A percentile compares a stretch with the other conserved stretches of the same genome.
These are phyloP conservation scores for Mesorhabditis spiculigera DNA, from an alignment of 2,888 invertebrate genomes.

Conservation along the genomic window DNA sequence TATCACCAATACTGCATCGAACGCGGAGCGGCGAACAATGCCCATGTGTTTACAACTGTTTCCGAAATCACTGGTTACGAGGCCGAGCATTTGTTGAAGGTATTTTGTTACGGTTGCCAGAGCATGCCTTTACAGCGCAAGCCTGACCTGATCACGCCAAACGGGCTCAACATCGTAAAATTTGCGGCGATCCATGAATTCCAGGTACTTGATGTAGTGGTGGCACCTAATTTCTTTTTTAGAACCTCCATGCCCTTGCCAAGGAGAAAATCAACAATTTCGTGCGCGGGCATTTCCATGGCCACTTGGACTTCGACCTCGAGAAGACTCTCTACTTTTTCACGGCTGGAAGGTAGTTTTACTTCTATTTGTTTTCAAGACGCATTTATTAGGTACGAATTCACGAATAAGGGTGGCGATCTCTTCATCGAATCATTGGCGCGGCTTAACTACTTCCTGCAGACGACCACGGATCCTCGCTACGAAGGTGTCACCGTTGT, in stretches of 20 bases:
- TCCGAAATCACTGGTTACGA: slow-evolving; percentile 70
- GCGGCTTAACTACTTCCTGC: slow-evolving; percentile 83
- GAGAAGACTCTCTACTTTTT: slow-evolving; percentile 98
- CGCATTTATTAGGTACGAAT: slow-evolving; percentile 77
- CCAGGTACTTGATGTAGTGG: slow-evolving; percentile 64
- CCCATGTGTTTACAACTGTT: slow-evolving; percentile 94
- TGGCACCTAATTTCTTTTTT: neutral
- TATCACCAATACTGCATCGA: slow-evolving; percentile 98
- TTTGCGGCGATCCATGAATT: slow-evolving; percentile 98
- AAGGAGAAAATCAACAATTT: slow-evolving; percentile 98
- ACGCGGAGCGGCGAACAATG: slow-evolving; percentile 83
- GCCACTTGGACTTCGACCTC: slow-evolving; percentile 95
- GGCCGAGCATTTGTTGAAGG: slow-evolving; percentile 85
- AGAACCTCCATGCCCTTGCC: slow-evolving; percentile 86
- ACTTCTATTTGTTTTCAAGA: neutral
- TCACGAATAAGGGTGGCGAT: slow-evolving; percentile 96
- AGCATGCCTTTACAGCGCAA: slow-evolving; percentile 69
- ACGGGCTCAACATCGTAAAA: slow-evolving; percentile 95
- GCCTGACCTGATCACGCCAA: slow-evolving; percentile 89
- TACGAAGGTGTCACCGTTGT: slow-evolving; percentile 85
- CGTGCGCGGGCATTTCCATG: slow-evolving; percentile 94
- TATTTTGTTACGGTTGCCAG: neutral
- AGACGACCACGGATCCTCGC: slow-evolving; percentile 51
- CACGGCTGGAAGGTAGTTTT: slow-evolving; percentile 75
- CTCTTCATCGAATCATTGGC: slow-evolving; percentile 95